phyloP scores from a whole-genome alignment of 1,140 invertebrate genomes.

The Amphibalanus amphitrite region DNA sequence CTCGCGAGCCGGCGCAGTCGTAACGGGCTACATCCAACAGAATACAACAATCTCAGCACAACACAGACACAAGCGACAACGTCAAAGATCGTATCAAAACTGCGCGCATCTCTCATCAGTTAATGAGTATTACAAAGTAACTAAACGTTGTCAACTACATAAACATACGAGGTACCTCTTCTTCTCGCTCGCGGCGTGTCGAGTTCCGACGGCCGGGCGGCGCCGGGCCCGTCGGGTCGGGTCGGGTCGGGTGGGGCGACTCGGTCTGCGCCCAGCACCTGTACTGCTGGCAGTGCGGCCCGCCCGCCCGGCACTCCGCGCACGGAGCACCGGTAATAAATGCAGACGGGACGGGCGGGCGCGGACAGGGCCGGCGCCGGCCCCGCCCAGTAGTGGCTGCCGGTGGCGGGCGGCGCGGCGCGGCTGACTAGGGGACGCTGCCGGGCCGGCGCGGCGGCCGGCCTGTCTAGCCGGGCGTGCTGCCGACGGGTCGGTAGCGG shows the following conservation, averaged over 20 bases:
- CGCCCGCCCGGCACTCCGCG: too few species aligned
- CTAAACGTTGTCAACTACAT: neutral
- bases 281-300: too few species aligned
- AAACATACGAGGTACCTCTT: neutral
- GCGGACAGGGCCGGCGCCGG: too few species aligned
- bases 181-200: too few species aligned
- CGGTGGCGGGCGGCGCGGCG: too few species aligned
- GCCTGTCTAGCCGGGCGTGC: neutral
- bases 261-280: too few species aligned
- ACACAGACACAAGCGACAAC: neutral
- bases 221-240: too few species aligned
- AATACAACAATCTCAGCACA: neutral
- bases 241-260: too few species aligned
- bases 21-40: neutral
- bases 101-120: neutral
- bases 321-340: neutral
- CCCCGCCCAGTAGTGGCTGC: too few species aligned
- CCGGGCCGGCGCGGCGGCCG: too few species aligned
- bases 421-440: neutral
- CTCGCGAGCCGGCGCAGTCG: too few species aligned
- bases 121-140: neutral
- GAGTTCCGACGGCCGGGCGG: neutral
- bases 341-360: neutral
- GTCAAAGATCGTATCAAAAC: neutral
- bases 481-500: neutral